Evolutionary conservation across 1,140 invertebrate genomes (phyloP).

Genomic region (Drosophila leontia): DNA sequence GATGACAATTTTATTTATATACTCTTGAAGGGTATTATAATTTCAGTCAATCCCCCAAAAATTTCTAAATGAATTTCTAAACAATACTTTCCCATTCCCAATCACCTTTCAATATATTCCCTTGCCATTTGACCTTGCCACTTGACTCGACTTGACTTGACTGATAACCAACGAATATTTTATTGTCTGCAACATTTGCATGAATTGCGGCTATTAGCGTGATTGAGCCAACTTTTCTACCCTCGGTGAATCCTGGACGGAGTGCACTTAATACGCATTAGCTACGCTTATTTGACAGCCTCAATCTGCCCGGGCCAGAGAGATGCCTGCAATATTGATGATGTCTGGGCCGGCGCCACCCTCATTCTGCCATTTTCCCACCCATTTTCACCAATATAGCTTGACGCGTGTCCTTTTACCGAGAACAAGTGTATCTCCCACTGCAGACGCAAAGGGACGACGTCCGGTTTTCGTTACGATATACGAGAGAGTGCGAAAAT

Average conservation of each 20-base stretch:
- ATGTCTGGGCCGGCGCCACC: conserved; percentile 44
- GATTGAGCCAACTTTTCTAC: conserved; percentile 53
- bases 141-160: conserved; percentile 64
- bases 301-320: conserved; percentile 28
- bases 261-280: conserved; percentile 82
- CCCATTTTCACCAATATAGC: conserved; percentile 5
- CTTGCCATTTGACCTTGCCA: conserved; percentile 51
- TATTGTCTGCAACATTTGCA: conserved; percentile 69
- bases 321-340: conserved; percentile 74
- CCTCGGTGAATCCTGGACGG: conserved; percentile 20
- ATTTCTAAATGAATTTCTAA: neutral
- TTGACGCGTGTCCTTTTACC: conserved; percentile 52
- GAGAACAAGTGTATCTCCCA: conserved; percentile 74
- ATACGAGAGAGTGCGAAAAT: conserved; percentile 71
- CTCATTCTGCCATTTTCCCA: conserved; percentile 6
- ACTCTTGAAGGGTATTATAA: too few species aligned
- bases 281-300: conserved; percentile 79
- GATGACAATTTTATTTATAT: neutral
- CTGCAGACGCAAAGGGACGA: conserved; percentile 50
- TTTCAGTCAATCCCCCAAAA: neutral
- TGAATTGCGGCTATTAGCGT: conserved; percentile 66
- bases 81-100: neutral
- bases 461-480: conserved; percentile 60
- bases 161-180: conserved; percentile 61
- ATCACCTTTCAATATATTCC: conserved; percentile 20